Conservation (phyloP, 2,888 invertebrate genomes). For the Netelia virgata region DNA sequence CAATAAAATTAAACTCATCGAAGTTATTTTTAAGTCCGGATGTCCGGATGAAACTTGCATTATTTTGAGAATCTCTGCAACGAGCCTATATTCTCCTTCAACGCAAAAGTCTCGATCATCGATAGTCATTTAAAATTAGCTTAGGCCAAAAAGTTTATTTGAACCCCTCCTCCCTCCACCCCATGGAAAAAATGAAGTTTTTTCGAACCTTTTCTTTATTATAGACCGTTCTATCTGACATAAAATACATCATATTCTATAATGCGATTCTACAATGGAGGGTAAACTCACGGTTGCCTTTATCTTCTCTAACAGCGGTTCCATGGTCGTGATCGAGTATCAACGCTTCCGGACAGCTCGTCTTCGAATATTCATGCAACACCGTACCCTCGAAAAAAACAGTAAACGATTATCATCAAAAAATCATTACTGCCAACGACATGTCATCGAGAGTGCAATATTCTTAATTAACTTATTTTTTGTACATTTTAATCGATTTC, state of each 20-base stretch:
- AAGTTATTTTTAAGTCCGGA: no score
- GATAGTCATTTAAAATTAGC: no score
- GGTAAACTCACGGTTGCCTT: constrained; percentile 15
- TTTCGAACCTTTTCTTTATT: not conserved
- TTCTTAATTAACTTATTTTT: not conserved
- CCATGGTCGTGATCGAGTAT: constrained; percentile 13
- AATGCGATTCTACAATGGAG: constrained; percentile 9
- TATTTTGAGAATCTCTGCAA: no score
- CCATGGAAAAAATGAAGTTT: no score
- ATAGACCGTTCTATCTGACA: constrained; percentile 29
- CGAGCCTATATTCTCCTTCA: no score
- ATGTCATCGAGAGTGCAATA: no score
- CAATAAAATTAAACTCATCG: no score
- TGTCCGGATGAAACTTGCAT: no score
- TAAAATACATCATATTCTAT: constrained; percentile 7
- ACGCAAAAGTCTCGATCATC: no score
- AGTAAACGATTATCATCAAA: not conserved
- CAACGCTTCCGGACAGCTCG: not conserved
- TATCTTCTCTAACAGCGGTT: no score
- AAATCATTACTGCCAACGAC: no score
- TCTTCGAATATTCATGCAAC: not conserved
- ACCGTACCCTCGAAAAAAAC: not conserved
- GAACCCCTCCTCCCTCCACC: not conserved
- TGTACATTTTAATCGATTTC: not conserved
- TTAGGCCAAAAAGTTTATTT: no score